Conservation (phyloP, 2,113 vertebrate genomes). For the Gavialis gangeticus region DNA sequence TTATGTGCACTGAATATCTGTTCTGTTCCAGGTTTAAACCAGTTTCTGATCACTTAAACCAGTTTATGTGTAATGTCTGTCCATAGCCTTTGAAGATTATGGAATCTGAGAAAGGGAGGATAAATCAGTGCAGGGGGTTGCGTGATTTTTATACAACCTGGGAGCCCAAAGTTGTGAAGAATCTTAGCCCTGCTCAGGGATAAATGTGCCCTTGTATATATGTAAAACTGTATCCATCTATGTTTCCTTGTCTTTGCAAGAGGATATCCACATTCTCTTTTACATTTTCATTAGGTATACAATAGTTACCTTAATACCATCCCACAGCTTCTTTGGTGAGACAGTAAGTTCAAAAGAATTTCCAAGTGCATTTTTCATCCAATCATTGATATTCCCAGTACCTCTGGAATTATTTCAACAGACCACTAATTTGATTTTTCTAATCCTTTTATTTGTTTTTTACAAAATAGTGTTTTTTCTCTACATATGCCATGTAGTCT, state of each 20-base stretch:
- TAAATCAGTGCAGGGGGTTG: background rate
- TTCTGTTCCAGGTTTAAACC: too few relatives aligned
- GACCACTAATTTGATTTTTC: background rate
- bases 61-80: too few relatives aligned
- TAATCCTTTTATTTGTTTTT: background rate
- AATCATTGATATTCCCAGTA: background rate
- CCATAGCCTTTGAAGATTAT: background rate
- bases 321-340: fast-evolving
- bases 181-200: background rate
- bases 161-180: background rate
- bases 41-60: too few relatives aligned
- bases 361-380: background rate
- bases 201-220: background rate
- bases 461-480: background rate
- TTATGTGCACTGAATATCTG: too few relatives aligned
- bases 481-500: background rate
- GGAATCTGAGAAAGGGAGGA: background rate
- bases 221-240: background rate
- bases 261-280: background rate
- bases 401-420: background rate
- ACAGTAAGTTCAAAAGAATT: background rate
- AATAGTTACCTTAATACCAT: background rate
- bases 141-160: background rate
- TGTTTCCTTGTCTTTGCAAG: background rate
- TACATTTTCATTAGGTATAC: background rate